These are phyloP conservation scores for Eupsittula cactorum DNA, from an alignment of 2,113 vertebrate genomes.

Conservation along the genomic window DNA sequence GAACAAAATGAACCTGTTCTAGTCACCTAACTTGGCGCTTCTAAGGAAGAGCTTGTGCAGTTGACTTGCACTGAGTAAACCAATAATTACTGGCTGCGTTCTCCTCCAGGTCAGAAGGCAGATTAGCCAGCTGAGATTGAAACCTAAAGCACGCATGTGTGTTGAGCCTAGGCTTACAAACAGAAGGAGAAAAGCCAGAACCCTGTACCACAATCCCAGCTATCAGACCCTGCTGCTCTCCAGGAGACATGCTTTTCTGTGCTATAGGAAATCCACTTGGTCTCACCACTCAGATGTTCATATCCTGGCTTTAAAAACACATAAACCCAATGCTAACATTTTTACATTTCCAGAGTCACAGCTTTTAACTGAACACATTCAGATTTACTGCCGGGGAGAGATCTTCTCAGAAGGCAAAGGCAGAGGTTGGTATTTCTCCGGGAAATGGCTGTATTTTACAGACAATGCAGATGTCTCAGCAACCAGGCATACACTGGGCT, in stretches of 20 bases:
- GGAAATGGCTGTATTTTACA: not conserved
- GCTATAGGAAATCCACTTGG: not conserved
- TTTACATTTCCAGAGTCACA: not conserved
- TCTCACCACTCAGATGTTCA: not conserved
- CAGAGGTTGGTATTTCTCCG: not conserved
- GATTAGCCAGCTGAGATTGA: not conserved
- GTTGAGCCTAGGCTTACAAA: not conserved
- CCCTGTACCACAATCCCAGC: not conserved
- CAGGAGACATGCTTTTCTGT: fast-evolving
- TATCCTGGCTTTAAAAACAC: not conserved
- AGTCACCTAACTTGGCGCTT: not conserved
- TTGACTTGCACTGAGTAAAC: not conserved
- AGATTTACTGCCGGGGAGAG: not conserved
- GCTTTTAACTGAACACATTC: not conserved
- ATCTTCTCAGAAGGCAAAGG: not conserved
- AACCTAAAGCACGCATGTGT: not conserved
- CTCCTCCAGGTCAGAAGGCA: slow-evolving; percentile 8
- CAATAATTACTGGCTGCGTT: slow-evolving; percentile 20
- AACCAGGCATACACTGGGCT: not conserved
- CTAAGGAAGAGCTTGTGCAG: not conserved
- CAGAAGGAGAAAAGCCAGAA: not conserved
- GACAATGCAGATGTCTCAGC: not conserved
- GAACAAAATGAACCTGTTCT: not conserved
- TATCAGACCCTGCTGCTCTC: not conserved
- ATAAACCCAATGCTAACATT: not conserved